A percentile compares a stretch with the other conserved stretches of the same genome.
phyloP scores from a whole-genome alignment of 2,113 vertebrate species.

The Micronycteris hirsuta region DNA sequence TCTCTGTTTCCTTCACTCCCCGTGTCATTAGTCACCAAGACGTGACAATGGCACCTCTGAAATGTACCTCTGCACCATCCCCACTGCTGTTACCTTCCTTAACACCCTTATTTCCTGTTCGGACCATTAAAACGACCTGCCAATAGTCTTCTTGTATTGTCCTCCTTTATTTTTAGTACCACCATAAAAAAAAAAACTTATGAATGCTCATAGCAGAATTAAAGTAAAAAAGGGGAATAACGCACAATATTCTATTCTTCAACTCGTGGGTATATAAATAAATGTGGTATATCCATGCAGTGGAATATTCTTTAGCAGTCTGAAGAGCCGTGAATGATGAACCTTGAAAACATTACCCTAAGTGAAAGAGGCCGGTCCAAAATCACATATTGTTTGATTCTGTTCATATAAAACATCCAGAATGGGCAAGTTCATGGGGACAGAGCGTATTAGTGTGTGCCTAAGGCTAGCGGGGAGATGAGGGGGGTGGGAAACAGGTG shows the following conservation, averaged over 20 bases:
- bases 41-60: neutral
- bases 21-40: neutral
- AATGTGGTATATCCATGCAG: neutral
- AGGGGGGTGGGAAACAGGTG: neutral
- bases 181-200: neutral
- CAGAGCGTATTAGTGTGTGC: neutral
- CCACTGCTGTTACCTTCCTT: neutral
- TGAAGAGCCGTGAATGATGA: too few species aligned
- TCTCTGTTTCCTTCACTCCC: neutral
- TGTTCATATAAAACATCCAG: neutral
- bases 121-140: neutral
- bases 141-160: neutral
- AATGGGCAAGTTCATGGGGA: neutral
- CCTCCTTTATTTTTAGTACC: neutral
- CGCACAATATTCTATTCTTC: neutral
- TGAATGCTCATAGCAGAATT: neutral
- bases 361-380: too few species aligned
- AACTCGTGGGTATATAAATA: neutral
- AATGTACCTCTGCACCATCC: neutral
- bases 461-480: neutral
- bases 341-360: too few species aligned
- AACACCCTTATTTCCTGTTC: neutral
- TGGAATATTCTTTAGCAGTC: too few species aligned
- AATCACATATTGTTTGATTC: too few species aligned
- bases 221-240: neutral